These are phyloP conservation scores for Dolichomitus sp. DNA, from an alignment of 2,888 invertebrate species.

Conservation along the genomic window DNA sequence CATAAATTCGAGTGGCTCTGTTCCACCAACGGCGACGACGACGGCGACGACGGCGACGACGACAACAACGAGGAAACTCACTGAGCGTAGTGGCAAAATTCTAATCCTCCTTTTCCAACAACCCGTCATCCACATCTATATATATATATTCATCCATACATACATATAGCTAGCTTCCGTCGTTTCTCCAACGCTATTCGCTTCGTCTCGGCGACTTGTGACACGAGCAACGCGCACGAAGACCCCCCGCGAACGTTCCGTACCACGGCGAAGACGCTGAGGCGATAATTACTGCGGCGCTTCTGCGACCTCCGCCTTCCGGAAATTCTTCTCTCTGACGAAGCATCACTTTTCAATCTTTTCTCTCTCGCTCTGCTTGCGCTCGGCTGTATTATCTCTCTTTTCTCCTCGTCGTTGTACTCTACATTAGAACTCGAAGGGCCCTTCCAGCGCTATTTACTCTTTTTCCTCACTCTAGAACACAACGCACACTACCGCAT, in stretches of 20 bases:
- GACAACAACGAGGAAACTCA: slow-evolving; percentile 34
- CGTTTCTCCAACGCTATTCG: slow-evolving; percentile 32
- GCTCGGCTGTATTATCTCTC: slow-evolving; percentile 15
- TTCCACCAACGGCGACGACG: slow-evolving; percentile 27
- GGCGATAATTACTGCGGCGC: slow-evolving; percentile 58
- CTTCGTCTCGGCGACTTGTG: slow-evolving; percentile 1
- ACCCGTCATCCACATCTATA: slow-evolving; percentile 22
- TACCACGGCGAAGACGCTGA: slow-evolving; percentile 20
- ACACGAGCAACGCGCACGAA: slow-evolving; percentile 15
- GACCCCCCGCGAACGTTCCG: neutral
- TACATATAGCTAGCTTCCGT: slow-evolving; percentile 12
- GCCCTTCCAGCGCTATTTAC: slow-evolving; percentile 35
- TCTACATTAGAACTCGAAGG: neutral
- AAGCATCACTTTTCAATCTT: slow-evolving; percentile 40
- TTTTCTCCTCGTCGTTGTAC: neutral
- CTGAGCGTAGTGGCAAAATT: slow-evolving; percentile 43
- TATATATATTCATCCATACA: neutral
- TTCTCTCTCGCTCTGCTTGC: slow-evolving; percentile 11
- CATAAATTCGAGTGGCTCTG: slow-evolving; percentile 77
- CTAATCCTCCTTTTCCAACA: slow-evolving; percentile 24
- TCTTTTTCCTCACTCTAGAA: slow-evolving; percentile 9
- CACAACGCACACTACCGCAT: slow-evolving; percentile 32
- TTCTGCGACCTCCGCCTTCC: slow-evolving; percentile 30
- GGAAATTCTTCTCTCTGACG: slow-evolving; percentile 55
- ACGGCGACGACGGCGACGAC: slow-evolving; percentile 1